Conservation (phyloP, 2,113 vertebrate genomes). For the Agelaius tricolor region DNA sequence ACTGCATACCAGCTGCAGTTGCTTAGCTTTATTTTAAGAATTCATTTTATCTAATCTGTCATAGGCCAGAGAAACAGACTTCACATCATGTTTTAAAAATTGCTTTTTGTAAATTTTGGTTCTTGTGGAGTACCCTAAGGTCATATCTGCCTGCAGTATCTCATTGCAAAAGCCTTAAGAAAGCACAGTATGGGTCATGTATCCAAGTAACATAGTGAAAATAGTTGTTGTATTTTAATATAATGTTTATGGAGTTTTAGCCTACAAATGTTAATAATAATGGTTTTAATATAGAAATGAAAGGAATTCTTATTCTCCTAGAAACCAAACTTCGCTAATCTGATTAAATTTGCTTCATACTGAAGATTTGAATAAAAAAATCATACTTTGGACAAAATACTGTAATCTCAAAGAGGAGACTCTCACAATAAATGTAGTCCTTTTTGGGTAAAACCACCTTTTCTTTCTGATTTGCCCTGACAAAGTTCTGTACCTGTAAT, state of each 20-base stretch:
- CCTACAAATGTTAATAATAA: neutral
- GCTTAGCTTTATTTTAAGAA: neutral
- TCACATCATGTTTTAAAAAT: neutral
- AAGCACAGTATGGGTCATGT: neutral
- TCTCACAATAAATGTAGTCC: neutral
- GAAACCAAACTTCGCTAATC: neutral
- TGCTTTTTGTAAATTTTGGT: neutral
- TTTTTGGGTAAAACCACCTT: neutral
- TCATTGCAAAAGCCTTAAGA: neutral
- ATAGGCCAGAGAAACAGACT: neutral
- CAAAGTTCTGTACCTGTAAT: neutral
- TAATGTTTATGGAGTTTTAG: neutral
- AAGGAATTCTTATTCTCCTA: neutral
- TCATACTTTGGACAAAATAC: neutral
- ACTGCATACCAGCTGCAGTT: neutral
- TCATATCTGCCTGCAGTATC: neutral
- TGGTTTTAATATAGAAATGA: neutral
- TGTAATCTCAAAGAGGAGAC: neutral
- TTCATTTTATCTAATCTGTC: neutral
- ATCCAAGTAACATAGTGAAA: neutral
- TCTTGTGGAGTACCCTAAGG: neutral
- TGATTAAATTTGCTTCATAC: neutral
- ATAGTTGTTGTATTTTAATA: neutral
- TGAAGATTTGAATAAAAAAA: neutral
- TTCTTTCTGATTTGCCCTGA: neutral